Percentiles rank a stretch among this genome's conserved stretches.
Conservation (phyloP, 2,888 invertebrate genomes). For the Sclerodermus sp. region DNA sequence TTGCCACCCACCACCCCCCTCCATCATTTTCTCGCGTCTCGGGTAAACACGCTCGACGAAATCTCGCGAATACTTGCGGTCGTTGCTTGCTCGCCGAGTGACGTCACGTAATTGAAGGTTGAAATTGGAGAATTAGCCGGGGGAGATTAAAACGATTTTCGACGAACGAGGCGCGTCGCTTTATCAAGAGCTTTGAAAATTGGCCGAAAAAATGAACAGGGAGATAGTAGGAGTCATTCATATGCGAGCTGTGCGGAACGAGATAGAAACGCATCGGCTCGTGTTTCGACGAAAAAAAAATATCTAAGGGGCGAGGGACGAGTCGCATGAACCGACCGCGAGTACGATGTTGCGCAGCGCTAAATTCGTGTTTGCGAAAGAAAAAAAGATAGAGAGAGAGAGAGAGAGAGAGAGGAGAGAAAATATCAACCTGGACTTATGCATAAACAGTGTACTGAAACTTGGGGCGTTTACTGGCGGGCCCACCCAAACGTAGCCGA, state of each 20-base stretch:
- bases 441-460: too few species aligned
- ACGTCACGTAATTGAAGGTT: neutral
- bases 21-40: too few species aligned
- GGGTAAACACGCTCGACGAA: too few species aligned
- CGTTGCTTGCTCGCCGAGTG: too few species aligned
- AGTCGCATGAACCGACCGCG: neutral
- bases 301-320: neutral
- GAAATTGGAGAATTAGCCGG: neutral
- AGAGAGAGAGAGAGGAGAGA: slow-evolving; percentile 1
- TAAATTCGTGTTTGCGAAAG: neutral
- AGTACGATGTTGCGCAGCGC: neutral
- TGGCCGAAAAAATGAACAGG: too few species aligned
- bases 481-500: slow-evolving; percentile 11
- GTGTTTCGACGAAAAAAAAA: slow-evolving; percentile 9
- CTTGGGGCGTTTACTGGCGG: neutral
- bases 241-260: too few species aligned
- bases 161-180: too few species aligned
- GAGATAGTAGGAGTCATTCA: too few species aligned
- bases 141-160: too few species aligned
- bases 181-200: too few species aligned
- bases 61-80: too few species aligned
- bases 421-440: neutral
- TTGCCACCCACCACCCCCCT: slow-evolving; percentile 2
- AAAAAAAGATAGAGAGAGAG: neutral
- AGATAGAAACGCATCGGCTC: slow-evolving; percentile 1